Base-by-base conservation (phyloP, 2,797 vertebrate genomes). In the Ceyx erithaca region DNA sequence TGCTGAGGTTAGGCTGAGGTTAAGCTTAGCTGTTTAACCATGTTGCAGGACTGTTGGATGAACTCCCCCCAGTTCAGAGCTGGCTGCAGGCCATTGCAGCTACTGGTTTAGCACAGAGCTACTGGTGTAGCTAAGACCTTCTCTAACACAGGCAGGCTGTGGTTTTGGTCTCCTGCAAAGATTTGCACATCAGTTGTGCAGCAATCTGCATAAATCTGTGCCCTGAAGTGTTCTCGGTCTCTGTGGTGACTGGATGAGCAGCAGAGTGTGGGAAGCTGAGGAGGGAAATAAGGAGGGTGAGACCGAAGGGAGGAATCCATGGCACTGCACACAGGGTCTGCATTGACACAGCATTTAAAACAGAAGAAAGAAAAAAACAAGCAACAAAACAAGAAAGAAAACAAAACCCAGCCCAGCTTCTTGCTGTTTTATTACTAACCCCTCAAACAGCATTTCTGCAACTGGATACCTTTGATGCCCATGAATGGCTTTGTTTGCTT, bases 161-260 rank as follows among this genome's bases (percentile, higher is more conserved):
- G 4, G 26, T 40, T 66, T 76, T 55, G n/a, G 14, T 76, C 40
- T 89, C 10, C 31, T 78, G 28, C 31, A 64, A 22, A 41, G 37
- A 14, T 49, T 43, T 57, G 33, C 31, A 19, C 46, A 37, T 48
- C 1, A 40, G 0, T 48, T 0, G 0, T 80, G 35, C 40, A 71
- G 41, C 37, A 52, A 20, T n/a, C 31, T 77, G 5, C 22, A 7
- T 77, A 77, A 87, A 71, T 78, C 22, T 41, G 49, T 76, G 33
- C 33, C 18, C 25, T 30, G 18, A 57, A 43, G 23, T 15, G 18
- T 80, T 80, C n/a, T 18, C 7, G 41, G 2, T 49, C 9, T 77
- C 54, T 61, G 2, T 43, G 75, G 54, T 64, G 58, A 19, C 46
- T 71, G 26, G 18, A 58, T 25, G 11, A 88, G 41, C 3, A 16